Conservation (phyloP, 2,113 vertebrate species). For the Alouatta palliata region DNA sequence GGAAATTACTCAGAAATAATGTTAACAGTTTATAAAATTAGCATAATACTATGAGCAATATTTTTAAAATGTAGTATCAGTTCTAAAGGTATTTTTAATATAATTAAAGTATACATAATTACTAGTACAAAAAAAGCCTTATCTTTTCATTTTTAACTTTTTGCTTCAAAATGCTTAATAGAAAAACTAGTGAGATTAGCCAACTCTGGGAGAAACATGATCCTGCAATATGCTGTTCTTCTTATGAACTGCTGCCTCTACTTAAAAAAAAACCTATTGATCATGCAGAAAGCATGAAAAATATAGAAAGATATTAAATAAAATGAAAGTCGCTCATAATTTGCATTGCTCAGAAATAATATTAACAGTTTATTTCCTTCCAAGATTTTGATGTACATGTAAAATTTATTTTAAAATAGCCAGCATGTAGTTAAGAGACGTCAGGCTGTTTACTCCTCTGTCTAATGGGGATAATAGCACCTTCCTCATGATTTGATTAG, state of each 20-base stretch:
- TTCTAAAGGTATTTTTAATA: not conserved
- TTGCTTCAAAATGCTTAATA: not conserved
- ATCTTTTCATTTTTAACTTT: not conserved
- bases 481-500: not conserved
- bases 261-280: not conserved
- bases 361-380: not conserved
- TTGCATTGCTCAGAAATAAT: slow-evolving; percentile 21
- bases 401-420: not conserved
- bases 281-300: not conserved
- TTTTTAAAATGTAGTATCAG: too few relatives aligned
- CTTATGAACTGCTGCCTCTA: not conserved
- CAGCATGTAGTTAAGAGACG: not conserved
- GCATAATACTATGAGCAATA: too few relatives aligned
- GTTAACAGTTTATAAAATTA: too few relatives aligned
- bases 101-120: not conserved
- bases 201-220: not conserved
- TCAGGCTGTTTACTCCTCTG: not conserved
- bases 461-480: not conserved
- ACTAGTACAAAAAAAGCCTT: not conserved
- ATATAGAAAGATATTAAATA: not conserved
- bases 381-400: not conserved
- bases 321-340: not conserved
- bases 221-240: not conserved
- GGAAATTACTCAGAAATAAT: not conserved
- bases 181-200: not conserved